Conservation (phyloP, 2,113 vertebrate species). For the Eublepharis macularius region DNA sequence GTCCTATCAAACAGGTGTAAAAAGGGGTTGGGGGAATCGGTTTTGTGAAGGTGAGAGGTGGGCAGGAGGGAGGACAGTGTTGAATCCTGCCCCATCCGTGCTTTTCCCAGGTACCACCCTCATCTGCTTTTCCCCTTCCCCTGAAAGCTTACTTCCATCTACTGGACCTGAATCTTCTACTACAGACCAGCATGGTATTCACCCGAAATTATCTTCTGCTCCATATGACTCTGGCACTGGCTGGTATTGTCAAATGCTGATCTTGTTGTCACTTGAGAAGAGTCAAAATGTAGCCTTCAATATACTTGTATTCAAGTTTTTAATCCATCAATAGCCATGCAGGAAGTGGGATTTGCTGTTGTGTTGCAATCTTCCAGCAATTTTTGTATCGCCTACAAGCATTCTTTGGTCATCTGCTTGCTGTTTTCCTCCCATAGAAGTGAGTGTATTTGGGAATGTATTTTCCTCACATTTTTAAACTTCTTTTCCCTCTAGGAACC, state of each 20-base stretch:
- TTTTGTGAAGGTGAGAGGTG: too few species aligned
- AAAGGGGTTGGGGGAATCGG: too few species aligned
- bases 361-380: neutral
- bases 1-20: neutral
- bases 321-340: neutral
- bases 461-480: neutral
- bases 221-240: neutral
- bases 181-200: too few species aligned
- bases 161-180: too few species aligned
- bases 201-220: too few species aligned
- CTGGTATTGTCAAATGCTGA: neutral
- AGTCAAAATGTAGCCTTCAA: neutral
- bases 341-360: neutral
- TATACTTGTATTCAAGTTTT: neutral
- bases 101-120: too few species aligned
- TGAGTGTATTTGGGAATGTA: neutral
- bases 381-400: too few species aligned
- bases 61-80: too few species aligned
- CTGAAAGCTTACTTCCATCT: too few species aligned
- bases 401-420: neutral
- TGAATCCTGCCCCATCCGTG: too few species aligned
- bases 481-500: neutral
- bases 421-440: neutral
- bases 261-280: neutral
- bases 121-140: too few species aligned